phyloP scores from a whole-genome alignment of 2,888 invertebrate species.

The Drosophila fulvimacula region DNA sequence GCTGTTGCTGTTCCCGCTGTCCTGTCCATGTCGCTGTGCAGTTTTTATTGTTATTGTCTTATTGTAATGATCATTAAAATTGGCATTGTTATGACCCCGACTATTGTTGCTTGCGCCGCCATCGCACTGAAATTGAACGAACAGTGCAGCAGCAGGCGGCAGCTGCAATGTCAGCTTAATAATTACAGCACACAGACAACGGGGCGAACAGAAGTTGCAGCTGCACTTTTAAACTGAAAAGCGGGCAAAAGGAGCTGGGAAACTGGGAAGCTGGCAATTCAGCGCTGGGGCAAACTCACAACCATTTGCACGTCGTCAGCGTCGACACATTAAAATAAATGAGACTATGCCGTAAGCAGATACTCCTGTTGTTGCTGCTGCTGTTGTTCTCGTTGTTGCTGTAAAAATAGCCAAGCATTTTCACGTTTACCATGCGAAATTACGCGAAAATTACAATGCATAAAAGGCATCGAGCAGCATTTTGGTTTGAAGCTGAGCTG shows the following conservation, averaged over 20 bases:
- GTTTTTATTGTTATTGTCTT: slow-evolving; percentile 73
- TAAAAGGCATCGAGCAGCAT: slow-evolving; percentile 52
- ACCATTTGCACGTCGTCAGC: slow-evolving; percentile 77
- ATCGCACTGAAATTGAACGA: slow-evolving; percentile 43
- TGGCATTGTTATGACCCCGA: slow-evolving; percentile 69
- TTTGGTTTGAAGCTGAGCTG: slow-evolving; percentile 10
- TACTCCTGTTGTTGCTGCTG: slow-evolving; percentile 28
- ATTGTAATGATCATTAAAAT: slow-evolving; percentile 77
- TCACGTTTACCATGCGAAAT: slow-evolving; percentile 70
- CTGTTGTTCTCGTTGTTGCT: slow-evolving; percentile 20
- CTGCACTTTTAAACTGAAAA: slow-evolving; percentile 62
- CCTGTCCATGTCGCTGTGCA: slow-evolving; percentile 37
- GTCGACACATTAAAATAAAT: slow-evolving; percentile 77
- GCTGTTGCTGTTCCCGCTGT: slow-evolving; percentile 9
- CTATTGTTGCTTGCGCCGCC: slow-evolving; percentile 10
- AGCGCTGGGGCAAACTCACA: slow-evolving; percentile 57
- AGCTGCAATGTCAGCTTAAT: slow-evolving; percentile 75
- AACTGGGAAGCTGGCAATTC: slow-evolving; percentile 52
- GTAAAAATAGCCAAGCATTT: slow-evolving; percentile 54
- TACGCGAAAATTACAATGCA: slow-evolving; percentile 77
- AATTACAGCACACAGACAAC: slow-evolving; percentile 53
- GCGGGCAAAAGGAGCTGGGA: slow-evolving; percentile 9
- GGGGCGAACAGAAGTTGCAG: slow-evolving; percentile 31
- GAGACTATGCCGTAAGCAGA: slow-evolving; percentile 74
- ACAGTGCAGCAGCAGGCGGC: slow-evolving; percentile 53